These are phyloP conservation scores for Notodonta dromedarius DNA, from an alignment of 2,888 invertebrate species.

Conservation along the genomic window DNA sequence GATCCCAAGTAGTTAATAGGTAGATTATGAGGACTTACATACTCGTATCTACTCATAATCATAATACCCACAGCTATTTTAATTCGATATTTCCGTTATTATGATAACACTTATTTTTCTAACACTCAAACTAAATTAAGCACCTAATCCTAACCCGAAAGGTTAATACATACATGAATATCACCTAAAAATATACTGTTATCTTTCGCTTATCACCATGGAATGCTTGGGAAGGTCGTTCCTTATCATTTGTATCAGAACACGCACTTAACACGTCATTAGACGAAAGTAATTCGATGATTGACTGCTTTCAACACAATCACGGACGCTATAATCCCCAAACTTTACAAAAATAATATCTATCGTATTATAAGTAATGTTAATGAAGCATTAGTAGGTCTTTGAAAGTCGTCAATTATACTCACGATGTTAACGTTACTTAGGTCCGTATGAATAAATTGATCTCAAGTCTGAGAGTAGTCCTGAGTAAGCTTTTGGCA, in stretches of 20 bases:
- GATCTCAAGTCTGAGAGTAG: no score
- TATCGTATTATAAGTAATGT: no score
- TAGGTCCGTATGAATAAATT: no score
- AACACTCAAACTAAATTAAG: not conserved
- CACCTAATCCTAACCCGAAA: not conserved
- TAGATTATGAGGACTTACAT: no score
- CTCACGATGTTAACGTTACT: no score
- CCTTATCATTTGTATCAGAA: slow-evolving; percentile 22
- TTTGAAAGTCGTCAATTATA: no score
- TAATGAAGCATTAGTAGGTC: no score
- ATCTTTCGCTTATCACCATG: slow-evolving; percentile 11
- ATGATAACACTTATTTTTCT: not conserved
- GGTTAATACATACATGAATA: not conserved
- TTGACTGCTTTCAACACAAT: not conserved
- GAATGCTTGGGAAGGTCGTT: slow-evolving; percentile 34
- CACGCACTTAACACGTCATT: slow-evolving; percentile 17
- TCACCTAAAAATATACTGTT: slow-evolving; percentile 11
- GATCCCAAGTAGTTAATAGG: no score
- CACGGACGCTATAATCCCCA: not conserved
- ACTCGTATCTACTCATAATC: no score
- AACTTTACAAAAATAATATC: no score
- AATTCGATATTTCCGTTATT: not conserved
- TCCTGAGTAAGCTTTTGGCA: no score
- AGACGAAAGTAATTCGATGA: slow-evolving; percentile 8
- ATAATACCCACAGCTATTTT: no score